Conservation (phyloP, 2,888 invertebrate species). For the Noctuana brunneofusca region DNA sequence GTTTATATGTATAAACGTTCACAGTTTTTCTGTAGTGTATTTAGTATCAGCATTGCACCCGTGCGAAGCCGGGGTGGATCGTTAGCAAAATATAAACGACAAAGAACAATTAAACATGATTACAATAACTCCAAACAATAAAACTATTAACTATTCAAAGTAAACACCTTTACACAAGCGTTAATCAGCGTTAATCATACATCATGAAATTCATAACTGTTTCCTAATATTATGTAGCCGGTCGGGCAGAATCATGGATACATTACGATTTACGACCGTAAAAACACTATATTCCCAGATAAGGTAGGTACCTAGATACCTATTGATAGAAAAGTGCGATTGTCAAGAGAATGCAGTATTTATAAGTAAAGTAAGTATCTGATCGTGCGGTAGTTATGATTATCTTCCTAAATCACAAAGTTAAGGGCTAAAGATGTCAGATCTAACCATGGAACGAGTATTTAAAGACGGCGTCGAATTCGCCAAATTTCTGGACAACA, state of each 20-base stretch:
- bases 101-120: too few relatives aligned
- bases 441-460: constrained; percentile 34
- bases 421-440: not conserved
- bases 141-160: too few relatives aligned
- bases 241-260: constrained; percentile 9
- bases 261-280: constrained; percentile 5
- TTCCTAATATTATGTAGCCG: too few relatives aligned
- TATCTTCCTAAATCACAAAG: not conserved
- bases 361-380: constrained; percentile 8
- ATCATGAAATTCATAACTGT: too few relatives aligned
- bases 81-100: too few relatives aligned
- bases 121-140: too few relatives aligned
- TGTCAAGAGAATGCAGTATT: constrained; percentile 1
- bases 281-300: constrained; percentile 9
- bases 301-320: not conserved
- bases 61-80: too few relatives aligned
- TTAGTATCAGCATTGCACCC: too few relatives aligned
- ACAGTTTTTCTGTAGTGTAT: too few relatives aligned
- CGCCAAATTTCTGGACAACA: constrained; percentile 59
- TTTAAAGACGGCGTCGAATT: constrained; percentile 56
- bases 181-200: too few relatives aligned
- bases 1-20: too few relatives aligned
- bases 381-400: not conserved
- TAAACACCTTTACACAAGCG: too few relatives aligned
- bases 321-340: constrained; percentile 10